Conservation (phyloP, 2,888 invertebrate species). For the Pimpla rufipes region DNA sequence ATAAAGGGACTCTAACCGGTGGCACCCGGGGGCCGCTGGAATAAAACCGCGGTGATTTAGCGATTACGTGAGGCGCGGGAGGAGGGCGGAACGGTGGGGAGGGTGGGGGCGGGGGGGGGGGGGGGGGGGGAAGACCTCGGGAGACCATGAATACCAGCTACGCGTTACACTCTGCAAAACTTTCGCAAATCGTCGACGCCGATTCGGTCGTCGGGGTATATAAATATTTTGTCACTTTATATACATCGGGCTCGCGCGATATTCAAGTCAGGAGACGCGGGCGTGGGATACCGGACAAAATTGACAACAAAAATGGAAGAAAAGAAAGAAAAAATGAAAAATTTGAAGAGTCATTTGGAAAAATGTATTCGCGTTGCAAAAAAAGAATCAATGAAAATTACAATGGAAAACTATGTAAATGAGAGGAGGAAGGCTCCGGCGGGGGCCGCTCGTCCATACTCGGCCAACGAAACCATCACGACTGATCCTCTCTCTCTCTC, state of each 20-base stretch:
- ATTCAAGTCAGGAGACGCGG: constrained; percentile 65
- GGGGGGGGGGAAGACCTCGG: not conserved
- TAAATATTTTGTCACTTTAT: constrained; percentile 16
- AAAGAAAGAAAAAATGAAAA: constrained; percentile 9
- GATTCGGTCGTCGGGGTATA: constrained; percentile 20
- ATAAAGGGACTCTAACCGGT: not conserved
- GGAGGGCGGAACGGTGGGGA: too few species aligned
- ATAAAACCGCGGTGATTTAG: not conserved
- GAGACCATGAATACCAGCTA: constrained; percentile 70
- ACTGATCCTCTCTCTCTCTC: constrained; percentile 76
- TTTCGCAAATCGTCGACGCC: constrained; percentile 4
- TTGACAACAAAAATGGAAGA: constrained; percentile 33
- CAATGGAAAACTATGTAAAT: constrained; percentile 44
- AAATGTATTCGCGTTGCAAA: constrained; percentile 43
- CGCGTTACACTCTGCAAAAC: constrained; percentile 41
- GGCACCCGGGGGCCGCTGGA: not conserved
- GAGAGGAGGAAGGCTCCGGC: constrained; percentile 84
- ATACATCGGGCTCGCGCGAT: constrained; percentile 62
- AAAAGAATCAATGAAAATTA: constrained; percentile 19
- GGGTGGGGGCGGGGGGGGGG: too few species aligned
- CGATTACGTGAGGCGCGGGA: not conserved
- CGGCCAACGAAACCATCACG: constrained; percentile 76
- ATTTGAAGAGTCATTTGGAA: not conserved
- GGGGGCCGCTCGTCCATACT: constrained; percentile 83
- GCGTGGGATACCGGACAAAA: constrained; percentile 57